These are phyloP conservation scores for Chanos chanos DNA, from an alignment of 2,797 vertebrate species.

Conservation along the genomic window DNA sequence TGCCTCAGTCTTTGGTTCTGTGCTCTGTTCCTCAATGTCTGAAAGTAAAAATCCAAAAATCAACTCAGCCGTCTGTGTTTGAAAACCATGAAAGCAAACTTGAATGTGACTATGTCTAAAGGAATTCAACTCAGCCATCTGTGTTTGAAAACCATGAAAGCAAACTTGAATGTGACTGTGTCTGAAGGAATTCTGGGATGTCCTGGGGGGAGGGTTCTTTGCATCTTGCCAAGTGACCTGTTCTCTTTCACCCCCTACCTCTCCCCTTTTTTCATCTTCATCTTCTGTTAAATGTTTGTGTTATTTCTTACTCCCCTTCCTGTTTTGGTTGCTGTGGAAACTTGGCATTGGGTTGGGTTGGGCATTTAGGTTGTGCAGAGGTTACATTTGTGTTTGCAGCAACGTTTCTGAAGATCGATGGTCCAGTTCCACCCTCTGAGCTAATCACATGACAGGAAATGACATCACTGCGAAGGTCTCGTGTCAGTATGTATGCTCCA, in stretches of 20 bases:
- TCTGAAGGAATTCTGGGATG: no score
- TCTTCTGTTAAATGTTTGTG: conserved; percentile 37
- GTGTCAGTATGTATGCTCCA: conserved; percentile 80
- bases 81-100: no score
- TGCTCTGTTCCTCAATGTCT: no score
- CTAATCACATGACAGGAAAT: conserved; percentile 71
- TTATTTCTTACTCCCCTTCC: conserved; percentile 56
- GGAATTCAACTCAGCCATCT: no score
- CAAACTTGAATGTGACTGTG: no score
- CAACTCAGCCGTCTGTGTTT: no score
- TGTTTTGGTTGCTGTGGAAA: conserved; percentile 39
- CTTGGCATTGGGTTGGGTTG: conserved; percentile 28
- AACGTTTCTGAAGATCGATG: conserved; percentile 69
- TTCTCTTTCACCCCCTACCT: conserved; percentile 61
- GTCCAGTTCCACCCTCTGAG: conserved; percentile 65
- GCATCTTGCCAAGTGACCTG: conserved; percentile 69
- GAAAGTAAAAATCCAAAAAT: no score
- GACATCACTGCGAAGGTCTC: conserved; percentile 68
- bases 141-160: no score
- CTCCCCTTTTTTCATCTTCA: conserved; percentile 44
- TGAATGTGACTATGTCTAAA: no score
- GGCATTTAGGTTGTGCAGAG: conserved; percentile 47
- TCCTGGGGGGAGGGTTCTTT: no score
- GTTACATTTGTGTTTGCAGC: conserved; percentile 76
- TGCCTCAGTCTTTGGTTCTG: no score